Evolutionary conservation across 2,113 vertebrate species (phyloP), one percentile per base, ranked within the genome.

Genomic region (Melanerpes aurifrons): DNA sequence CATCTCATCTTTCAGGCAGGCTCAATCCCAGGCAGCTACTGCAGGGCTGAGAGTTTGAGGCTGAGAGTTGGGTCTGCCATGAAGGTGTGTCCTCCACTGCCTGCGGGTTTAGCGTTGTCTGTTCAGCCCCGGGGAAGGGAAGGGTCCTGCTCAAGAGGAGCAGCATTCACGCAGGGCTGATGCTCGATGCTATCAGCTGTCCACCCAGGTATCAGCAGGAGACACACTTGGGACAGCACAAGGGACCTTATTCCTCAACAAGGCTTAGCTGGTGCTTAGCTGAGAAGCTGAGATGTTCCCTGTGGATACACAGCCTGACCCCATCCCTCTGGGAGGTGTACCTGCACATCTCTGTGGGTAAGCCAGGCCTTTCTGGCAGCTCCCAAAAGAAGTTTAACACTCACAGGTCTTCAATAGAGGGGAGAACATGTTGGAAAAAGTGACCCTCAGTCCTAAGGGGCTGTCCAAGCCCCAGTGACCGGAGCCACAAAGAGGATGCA

Each of bases 101-200:
- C 2, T 1, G 45, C 21, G 10, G 25, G 25, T 77, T 67, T 25
- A 1, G 40, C 5, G 20, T 67, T 66, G 35, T 31, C 31, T 74
- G 24, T 56, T 32, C 10, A 56, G 28, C 26, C 29, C 19, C 40
- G 1, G 58, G 58, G 58, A 18, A 50, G 47, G 62, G 40, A 61
- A 57, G 8, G 28, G 31, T 59, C 31, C 76, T 31, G 61, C 69
- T 90, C 10, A 20, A 29, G 40, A 40, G 72, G 17, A 75, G 15
- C 37, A 25, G 66, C 53, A 18, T 45, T 25, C 64, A 17, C 28
- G 8, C 31, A 15, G 32, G 17, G 6, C 7, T 15, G 11, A 35
- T 6, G 50, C 64, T 64, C 40, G 2, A 0, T 9, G 74, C 3
- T 20, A 3, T 2, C 6, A 0, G 4, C 7, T 45, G 48, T 58